These are phyloP conservation scores for Parnassius smintheus DNA, from an alignment of 2,888 invertebrate genomes.

Conservation along the genomic window DNA sequence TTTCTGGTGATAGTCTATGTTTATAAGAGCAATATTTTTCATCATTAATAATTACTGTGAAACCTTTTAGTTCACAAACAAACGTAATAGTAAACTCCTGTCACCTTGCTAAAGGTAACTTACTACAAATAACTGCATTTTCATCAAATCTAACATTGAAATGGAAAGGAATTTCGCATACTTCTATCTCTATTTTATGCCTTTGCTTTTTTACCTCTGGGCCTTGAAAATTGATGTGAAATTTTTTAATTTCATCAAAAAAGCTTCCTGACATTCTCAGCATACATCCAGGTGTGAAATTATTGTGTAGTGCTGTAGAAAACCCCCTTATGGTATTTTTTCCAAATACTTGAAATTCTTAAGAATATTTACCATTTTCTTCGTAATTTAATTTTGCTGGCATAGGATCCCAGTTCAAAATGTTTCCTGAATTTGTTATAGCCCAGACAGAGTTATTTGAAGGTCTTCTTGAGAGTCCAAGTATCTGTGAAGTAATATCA, in stretches of 20 bases:
- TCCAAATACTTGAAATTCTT: constrained; percentile 86
- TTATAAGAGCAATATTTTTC: constrained; percentile 85
- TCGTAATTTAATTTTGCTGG: constrained; percentile 80
- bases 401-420: constrained; percentile 89
- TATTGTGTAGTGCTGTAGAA: constrained; percentile 84
- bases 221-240: constrained; percentile 85
- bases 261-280: constrained; percentile 86
- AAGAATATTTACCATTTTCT: constrained; percentile 76
- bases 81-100: constrained; percentile 87
- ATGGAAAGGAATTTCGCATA: constrained; percentile 88
- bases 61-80: constrained; percentile 82
- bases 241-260: constrained; percentile 87
- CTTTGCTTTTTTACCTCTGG: constrained; percentile 83
- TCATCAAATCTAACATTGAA: constrained; percentile 91
- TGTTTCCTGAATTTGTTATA: constrained; percentile 88
- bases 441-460: constrained; percentile 89
- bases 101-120: constrained; percentile 84
- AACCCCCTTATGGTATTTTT: constrained; percentile 83
- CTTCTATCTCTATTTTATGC: constrained; percentile 84
- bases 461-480: constrained; percentile 86
- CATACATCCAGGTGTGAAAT: constrained; percentile 86
- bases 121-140: constrained; percentile 86
- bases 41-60: constrained; percentile 86
- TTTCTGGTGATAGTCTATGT: constrained; percentile 88
- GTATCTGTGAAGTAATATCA: constrained; percentile 88